These are phyloP conservation scores for Cheilinus undulatus DNA, from an alignment of 2,113 vertebrate genomes.

Conservation along the genomic window DNA sequence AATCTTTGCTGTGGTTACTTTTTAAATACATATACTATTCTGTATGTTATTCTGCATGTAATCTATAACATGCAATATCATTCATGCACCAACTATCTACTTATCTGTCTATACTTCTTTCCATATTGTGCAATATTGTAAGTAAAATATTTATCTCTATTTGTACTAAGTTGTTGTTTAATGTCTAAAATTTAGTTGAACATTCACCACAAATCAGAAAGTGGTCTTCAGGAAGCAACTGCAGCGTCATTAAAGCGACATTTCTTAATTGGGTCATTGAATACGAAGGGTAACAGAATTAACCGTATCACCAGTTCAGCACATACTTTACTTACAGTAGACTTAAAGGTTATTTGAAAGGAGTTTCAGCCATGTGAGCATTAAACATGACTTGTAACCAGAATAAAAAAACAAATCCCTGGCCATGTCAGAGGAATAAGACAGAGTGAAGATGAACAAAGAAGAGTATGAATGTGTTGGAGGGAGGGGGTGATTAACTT, in stretches of 20 bases:
- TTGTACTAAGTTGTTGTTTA: no score
- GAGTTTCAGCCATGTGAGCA: no score
- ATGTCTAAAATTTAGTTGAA: no score
- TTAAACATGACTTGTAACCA: neutral
- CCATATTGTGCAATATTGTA: no score
- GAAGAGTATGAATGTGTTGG: neutral
- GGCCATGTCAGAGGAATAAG: neutral
- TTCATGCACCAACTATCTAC: no score
- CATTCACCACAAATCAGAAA: neutral
- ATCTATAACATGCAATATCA: no score
- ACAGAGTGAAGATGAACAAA: neutral
- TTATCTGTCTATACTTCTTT: no score
- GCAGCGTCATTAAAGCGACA: neutral
- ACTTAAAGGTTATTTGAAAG: no score
- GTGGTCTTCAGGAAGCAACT: neutral
- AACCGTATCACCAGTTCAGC: neutral
- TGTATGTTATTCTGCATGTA: no score
- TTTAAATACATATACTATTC: no score
- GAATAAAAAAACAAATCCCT: neutral
- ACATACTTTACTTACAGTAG: neutral
- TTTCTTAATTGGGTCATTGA: neutral
- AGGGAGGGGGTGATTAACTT: conserved; percentile 54
- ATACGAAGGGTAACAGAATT: neutral
- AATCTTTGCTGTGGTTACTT: no score
- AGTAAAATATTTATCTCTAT: no score